Percentiles rank a stretch among this genome's conserved stretches.
These are phyloP conservation scores for Thunnus thynnus DNA, from an alignment of 2,113 vertebrate genomes.

Conservation along the genomic window DNA sequence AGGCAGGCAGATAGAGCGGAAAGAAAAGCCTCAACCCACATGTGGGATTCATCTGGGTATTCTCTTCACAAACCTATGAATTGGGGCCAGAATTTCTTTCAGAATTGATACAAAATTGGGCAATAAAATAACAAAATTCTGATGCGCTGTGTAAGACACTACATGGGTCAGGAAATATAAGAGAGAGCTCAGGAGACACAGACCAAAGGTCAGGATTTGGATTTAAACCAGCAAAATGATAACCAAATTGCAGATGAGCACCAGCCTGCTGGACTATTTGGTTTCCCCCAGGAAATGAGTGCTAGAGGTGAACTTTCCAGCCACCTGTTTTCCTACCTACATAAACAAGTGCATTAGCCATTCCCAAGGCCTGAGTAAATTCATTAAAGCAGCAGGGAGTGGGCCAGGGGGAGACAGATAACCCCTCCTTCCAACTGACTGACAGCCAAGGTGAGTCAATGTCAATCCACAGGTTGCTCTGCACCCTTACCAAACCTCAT, in stretches of 20 bases:
- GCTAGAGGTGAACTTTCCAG: constrained; percentile 48
- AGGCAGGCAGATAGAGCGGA: constrained; percentile 10
- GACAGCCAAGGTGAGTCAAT: constrained; percentile 72
- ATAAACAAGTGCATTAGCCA: constrained; percentile 62
- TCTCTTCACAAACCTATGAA: background rate
- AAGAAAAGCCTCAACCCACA: constrained; percentile 25
- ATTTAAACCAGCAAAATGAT: constrained; percentile 35
- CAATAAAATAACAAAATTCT: background rate
- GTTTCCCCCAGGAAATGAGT: constrained; percentile 39
- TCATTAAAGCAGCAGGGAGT: constrained; percentile 68
- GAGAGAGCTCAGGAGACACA: background rate
- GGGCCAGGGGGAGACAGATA: constrained; percentile 38
- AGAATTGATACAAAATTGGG: background rate
- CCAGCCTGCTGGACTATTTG: constrained; percentile 34
- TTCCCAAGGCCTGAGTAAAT: constrained; percentile 64
- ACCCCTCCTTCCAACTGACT: constrained; percentile 53
- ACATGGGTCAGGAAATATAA: background rate
- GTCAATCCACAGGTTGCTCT: constrained; percentile 70
- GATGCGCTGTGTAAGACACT: background rate
- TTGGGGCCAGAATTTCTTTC: background rate
- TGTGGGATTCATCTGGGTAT: constrained; percentile 16
- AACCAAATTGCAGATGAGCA: constrained; percentile 18
- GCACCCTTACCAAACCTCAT: constrained; percentile 54
- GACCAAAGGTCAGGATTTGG: constrained; percentile 32
- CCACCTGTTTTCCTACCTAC: constrained; percentile 53